Conservation (phyloP, 1,140 invertebrate genomes). For the Dreissena polymorpha region DNA sequence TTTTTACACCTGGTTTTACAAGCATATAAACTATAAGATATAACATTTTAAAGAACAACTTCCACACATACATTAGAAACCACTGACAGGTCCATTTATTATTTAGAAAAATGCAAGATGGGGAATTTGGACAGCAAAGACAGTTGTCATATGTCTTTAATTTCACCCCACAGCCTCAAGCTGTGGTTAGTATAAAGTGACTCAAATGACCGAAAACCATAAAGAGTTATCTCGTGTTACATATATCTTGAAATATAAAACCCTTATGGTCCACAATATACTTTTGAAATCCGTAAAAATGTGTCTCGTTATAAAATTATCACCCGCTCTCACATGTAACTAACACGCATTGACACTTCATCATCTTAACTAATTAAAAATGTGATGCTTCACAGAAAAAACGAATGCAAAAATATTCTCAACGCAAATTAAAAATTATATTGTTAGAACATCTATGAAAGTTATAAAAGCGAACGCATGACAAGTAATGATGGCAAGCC, state of each 20-base stretch:
- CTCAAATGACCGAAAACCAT: slow-evolving; percentile 33
- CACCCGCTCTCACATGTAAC: no score
- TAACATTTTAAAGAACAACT: no score
- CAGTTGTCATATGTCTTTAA: slow-evolving; percentile 9
- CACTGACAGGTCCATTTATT: neutral
- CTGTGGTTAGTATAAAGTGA: slow-evolving; percentile 27
- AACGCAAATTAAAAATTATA: no score
- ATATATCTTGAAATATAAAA: slow-evolving; percentile 18
- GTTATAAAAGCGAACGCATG: no score
- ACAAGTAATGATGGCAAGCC: no score
- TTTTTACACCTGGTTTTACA: no score
- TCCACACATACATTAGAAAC: no score
- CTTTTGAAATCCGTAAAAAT: neutral
- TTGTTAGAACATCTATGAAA: no score
- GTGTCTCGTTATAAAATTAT: neutral
- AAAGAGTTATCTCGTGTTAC: slow-evolving; percentile 8
- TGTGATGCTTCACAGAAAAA: no score
- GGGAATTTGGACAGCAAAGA: neutral
- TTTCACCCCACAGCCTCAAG: neutral
- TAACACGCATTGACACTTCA: neutral
- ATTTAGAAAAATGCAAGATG: neutral
- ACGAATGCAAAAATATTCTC: no score
- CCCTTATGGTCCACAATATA: neutral
- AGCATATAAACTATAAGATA: no score
- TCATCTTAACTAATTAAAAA: neutral